A percentile compares a stretch with the other conserved stretches of the same genome.
phyloP scores from a whole-genome alignment of 1,140 invertebrate genomes.

The Lasioglossum baleicum region DNA sequence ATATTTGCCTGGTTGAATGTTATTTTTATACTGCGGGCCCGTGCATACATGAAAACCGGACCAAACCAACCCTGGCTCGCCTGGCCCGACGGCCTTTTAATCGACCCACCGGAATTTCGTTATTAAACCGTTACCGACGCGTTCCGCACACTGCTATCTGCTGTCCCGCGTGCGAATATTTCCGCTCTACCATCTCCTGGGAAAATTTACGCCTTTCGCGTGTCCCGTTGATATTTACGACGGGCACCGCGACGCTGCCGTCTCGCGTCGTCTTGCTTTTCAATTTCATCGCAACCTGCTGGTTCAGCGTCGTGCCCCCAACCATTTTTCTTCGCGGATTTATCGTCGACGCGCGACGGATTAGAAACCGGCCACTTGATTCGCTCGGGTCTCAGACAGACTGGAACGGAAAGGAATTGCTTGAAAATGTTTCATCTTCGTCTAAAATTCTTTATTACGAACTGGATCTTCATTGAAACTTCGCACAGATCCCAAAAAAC shows the following conservation, averaged over 20 bases:
- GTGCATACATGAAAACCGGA: too few relatives aligned
- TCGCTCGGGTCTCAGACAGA: too few relatives aligned
- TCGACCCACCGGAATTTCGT: constrained; percentile 31
- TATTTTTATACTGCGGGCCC: constrained; percentile 16
- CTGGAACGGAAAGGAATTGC: too few relatives aligned
- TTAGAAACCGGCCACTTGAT: too few relatives aligned
- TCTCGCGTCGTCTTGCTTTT: constrained; percentile 7
- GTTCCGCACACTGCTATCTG: too few relatives aligned
- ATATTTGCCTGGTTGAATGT: constrained; percentile 8
- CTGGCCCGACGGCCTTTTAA: constrained; percentile 1
- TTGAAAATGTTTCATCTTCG: too few relatives aligned
- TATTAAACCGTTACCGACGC: constrained; percentile 13
- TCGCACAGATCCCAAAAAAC: too few relatives aligned
- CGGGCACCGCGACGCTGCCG: not conserved
- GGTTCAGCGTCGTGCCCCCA: too few relatives aligned
- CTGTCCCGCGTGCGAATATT: not conserved
- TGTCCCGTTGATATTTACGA: not conserved
- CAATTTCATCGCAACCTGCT: constrained; percentile 5
- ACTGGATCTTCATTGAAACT: too few relatives aligned
- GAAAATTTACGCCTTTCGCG: constrained; percentile 7
- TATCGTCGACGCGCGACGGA: not conserved
- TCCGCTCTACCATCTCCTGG: not conserved
- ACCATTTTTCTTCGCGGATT: constrained; percentile 7
- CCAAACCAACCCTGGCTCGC: too few relatives aligned
- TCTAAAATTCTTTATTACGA: too few relatives aligned